A percentile compares a stretch with the other conserved stretches of the same genome.
Conservation (phyloP, 2,888 invertebrate genomes). For the Tromatobia lineatoria region DNA sequence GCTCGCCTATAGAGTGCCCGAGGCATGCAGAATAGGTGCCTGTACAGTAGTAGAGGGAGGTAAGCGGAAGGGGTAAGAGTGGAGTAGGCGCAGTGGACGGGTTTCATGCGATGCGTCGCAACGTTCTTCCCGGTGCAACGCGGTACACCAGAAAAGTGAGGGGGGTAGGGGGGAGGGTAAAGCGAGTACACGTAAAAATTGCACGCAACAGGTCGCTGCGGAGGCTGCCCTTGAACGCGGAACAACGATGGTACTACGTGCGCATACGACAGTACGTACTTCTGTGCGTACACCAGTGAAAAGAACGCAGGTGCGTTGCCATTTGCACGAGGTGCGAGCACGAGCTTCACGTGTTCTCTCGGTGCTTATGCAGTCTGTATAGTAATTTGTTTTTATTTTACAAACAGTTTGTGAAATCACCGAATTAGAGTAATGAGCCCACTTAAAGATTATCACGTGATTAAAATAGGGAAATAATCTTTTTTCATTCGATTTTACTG, state of each 20-base stretch:
- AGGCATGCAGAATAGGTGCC: not conserved
- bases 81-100: slow-evolving; percentile 41
- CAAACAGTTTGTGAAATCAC: not conserved
- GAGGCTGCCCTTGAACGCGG: slow-evolving; percentile 69
- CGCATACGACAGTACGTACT: slow-evolving; percentile 24
- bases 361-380: not conserved
- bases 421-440: not conserved
- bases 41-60: not conserved
- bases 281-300: slow-evolving; percentile 42
- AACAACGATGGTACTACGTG: slow-evolving; percentile 47
- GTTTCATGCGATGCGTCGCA: slow-evolving; percentile 48
- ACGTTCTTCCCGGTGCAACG: slow-evolving; percentile 44
- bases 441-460: not conserved
- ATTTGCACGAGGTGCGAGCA: not conserved
- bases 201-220: slow-evolving; percentile 74
- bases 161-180: slow-evolving; percentile 34
- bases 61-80: slow-evolving; percentile 24
- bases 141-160: slow-evolving; percentile 51
- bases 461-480: not conserved
- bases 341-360: not conserved
- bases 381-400: too few relatives aligned
- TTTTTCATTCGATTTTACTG: not conserved
- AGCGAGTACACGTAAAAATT: slow-evolving; percentile 68
- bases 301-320: slow-evolving; percentile 26
- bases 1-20: not conserved